Base-by-base conservation (phyloP, 2,113 vertebrate genomes). In the Riparia riparia region DNA sequence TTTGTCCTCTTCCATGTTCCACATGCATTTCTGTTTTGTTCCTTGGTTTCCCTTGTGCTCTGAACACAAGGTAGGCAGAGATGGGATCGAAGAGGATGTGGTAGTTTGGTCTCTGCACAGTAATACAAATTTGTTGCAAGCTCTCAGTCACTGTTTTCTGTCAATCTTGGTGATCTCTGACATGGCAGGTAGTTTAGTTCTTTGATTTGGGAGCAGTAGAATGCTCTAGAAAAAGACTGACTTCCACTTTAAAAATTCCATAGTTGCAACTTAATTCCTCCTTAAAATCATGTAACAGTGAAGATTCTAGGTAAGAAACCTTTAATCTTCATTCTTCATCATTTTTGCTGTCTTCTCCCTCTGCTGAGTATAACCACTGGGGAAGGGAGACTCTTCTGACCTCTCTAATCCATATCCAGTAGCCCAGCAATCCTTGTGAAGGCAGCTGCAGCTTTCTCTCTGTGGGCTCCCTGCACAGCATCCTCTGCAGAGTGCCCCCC, bases 1-100 rank as follows among this genome's bases (percentile, higher is more conserved):
- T 44, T 44, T 41, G 17, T 74, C 9, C 24, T 22, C 6, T 31
- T 87, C 3, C 3, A 1, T 7, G 10, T 79, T 66, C 56, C 10
- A 8, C 17, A 14, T 60, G 20, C 5, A 2, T 11, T 70, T 15
- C 13, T 14, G 28, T 57, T 57, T 66, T 4, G 0, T 66, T 61
- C 68, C 17, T 45, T 54, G 7, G 19, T 54, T 80, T 70, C 34
- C 8, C 4, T 8, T 16, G 14, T 32, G 19, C 22, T 79, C 41
- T 37, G 45, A 19, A n/a, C 2, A 1, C 8, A 9, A 37, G 19
- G 50, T 20, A 3, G 14, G 3, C 10, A 24, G 58, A 73, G 42
- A 44, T 15, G 3, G 29, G 17, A 22, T 57, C 0, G 0, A 73
- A 73, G 56, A 28, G 10, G 2, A 15, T 0, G 0, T 1, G 13